Conservation (phyloP, 2,888 invertebrate genomes). For the Heteromyza rotundicornis region DNA sequence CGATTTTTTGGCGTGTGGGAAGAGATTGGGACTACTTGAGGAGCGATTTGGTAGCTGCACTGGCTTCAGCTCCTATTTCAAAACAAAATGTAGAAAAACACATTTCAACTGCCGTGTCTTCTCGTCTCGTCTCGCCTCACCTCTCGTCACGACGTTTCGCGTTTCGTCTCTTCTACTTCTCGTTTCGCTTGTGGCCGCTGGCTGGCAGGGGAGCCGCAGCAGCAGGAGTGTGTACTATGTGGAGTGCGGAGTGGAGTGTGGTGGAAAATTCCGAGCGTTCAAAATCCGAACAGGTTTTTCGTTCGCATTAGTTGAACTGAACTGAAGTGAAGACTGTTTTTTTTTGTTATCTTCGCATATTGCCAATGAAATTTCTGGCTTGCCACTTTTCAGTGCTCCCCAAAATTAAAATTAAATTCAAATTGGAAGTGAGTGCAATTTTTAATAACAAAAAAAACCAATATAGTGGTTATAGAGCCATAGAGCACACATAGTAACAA, state of each 20-base stretch:
- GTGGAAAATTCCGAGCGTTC: conserved; percentile 17
- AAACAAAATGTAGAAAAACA: conserved; percentile 61
- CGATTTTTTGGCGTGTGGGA: conserved; percentile 59
- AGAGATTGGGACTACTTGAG: conserved; percentile 64
- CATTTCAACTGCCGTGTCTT: conserved; percentile 56
- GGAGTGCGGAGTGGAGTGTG: conserved; percentile 17
- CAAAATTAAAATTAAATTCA: background rate
- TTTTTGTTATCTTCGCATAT: conserved; percentile 8
- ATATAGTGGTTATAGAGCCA: no score
- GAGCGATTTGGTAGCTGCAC: conserved; percentile 64
- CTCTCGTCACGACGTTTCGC: no score
- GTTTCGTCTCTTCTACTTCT: background rate
- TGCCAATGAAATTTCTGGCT: background rate
- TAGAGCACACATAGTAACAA: no score
- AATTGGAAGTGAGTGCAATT: background rate
- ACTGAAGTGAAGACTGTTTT: conserved; percentile 11
- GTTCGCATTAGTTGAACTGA: conserved; percentile 7
- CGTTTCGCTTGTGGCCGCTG: no score
- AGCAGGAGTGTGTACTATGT: conserved; percentile 22
- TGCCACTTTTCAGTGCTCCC: background rate
- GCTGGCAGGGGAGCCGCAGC: background rate
- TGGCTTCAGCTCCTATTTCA: conserved; percentile 63
- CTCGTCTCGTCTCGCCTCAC: conserved; percentile 14
- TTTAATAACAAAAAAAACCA: background rate
- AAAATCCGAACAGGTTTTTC: conserved; percentile 8